Evolutionary conservation across 2,888 invertebrate genomes (phyloP).

Genomic region (Arctia plantaginis): DNA sequence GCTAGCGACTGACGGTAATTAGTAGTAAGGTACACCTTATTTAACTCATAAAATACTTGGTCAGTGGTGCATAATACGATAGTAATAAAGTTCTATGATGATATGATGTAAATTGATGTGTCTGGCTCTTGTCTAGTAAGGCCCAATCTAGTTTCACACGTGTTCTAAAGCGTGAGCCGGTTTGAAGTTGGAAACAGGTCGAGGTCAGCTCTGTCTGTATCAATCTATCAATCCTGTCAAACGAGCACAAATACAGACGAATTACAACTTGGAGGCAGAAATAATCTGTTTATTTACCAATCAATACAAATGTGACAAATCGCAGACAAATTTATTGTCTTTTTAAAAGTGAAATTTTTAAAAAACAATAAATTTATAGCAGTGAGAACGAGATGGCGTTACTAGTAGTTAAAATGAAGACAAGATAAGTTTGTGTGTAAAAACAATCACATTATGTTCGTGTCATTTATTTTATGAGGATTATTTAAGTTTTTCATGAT

Average conservation of each 20-base stretch:
- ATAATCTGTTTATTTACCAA: background rate
- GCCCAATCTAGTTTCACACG: slow-evolving; percentile 57
- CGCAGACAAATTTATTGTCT: too few relatives aligned
- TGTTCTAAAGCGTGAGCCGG: slow-evolving; percentile 61
- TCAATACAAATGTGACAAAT: background rate
- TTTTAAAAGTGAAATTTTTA: background rate
- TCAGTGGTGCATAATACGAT: background rate
- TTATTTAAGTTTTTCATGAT: background rate
- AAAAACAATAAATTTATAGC: background rate
- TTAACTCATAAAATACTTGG: background rate
- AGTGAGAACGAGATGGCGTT: slow-evolving; percentile 54
- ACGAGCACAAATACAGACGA: background rate
- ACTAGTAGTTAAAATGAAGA: slow-evolving; percentile 30
- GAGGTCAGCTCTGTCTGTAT: slow-evolving; percentile 50
- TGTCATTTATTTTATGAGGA: background rate
- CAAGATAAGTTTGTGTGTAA: background rate
- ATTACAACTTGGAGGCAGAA: background rate
- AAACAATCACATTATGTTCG: background rate
- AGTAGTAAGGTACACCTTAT: background rate
- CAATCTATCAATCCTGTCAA: slow-evolving; percentile 27
- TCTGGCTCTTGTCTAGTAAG: slow-evolving; percentile 41
- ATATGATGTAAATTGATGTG: slow-evolving; percentile 26
- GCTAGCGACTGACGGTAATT: background rate
- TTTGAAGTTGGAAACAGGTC: slow-evolving; percentile 64
- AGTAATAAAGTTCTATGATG: background rate